Evolutionary conservation across 2,113 vertebrate species (phyloP), one percentile per base, ranked within the genome.

Genomic region (Ardeotis arabs): DNA sequence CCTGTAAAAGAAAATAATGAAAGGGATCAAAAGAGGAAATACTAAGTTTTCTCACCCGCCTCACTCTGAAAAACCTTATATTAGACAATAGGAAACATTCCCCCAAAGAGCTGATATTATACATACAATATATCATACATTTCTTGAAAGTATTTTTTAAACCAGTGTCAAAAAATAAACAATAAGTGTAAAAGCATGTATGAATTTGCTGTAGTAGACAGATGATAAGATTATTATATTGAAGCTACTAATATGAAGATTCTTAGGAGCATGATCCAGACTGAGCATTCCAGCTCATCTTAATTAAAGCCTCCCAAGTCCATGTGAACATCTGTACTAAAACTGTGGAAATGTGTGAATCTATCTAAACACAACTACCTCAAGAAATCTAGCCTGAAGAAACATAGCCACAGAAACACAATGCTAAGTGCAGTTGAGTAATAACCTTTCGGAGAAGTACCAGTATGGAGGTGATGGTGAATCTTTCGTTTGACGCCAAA

Each of bases 1-100:
- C 89, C 99, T 99, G 84, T 14, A 95, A 69, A 94, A 96, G 80
- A 97, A 98, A 63, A 97, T 63, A 86, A 64, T 64, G 12, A 12
- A 87, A 91, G 69, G n/a, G 93, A 83, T 90, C 63, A 95, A 93
- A 94, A 95, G 95, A 98, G 97, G 98, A 96, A 98, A 96, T 77
- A 22, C 85, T 92, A 91, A 85, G 56, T 77, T 95, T 97, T 97
- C 90, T 95, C 77, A 95, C 60, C 44, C 23, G 8, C 58, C 14
- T 73, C 45, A 60, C 20, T 78, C 45, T 68, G 67, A 70, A 94
- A 95, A 52, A 67, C 13, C 35, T 80, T 53, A 35, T 37, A 74
- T 75, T 59, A 93, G 52, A 95, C 53, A 41, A 79, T 45, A 3
- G 33, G 82, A 95, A 97, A 95, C 17, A 4, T 27, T 67, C n/a